Percentiles rank a stretch among this genome's conserved stretches.
These are phyloP conservation scores for Timandra comae DNA, from an alignment of 2,888 invertebrate genomes.

Conservation along the genomic window DNA sequence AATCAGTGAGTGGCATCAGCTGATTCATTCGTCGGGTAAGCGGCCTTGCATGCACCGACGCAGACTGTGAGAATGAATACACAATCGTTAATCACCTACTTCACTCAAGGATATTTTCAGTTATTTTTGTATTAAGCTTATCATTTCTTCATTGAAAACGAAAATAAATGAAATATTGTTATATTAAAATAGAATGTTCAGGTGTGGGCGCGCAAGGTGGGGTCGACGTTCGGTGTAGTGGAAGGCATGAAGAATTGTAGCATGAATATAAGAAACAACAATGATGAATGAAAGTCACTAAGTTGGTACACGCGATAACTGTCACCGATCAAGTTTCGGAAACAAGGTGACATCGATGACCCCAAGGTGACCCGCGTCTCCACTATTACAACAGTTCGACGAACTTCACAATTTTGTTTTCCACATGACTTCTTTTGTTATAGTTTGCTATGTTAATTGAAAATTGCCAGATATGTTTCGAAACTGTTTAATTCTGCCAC, in stretches of 20 bases:
- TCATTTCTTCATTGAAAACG: too few species aligned
- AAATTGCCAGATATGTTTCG: too few species aligned
- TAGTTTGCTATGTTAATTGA: neutral
- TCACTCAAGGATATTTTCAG: conserved; percentile 33
- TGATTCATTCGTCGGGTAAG: conserved; percentile 55
- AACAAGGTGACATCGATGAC: conserved; percentile 69
- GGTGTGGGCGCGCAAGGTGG: conserved; percentile 6
- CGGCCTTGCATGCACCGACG: conserved; percentile 53
- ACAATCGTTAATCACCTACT: conserved; percentile 42
- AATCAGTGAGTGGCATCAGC: conserved; percentile 57
- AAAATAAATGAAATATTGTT: too few species aligned
- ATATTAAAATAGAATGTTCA: too few species aligned
- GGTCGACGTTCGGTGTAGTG: conserved; percentile 11
- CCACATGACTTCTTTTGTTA: conserved; percentile 23
- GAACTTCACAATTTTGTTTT: conserved; percentile 42
- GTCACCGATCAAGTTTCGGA: conserved; percentile 64
- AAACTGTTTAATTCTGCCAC: conserved; percentile 6
- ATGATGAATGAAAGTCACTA: conserved; percentile 52
- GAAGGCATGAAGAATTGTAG: conserved; percentile 20
- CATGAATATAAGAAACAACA: conserved; percentile 31
- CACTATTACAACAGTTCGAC: conserved; percentile 49
- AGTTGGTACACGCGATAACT: conserved; percentile 49
- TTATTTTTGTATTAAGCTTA: too few species aligned
- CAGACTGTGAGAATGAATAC: conserved; percentile 44
- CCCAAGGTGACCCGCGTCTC: conserved; percentile 60